Base-by-base conservation (phyloP, 64 coral and sea anemone genomes). In the Exaiptasia diaphana region DNA sequence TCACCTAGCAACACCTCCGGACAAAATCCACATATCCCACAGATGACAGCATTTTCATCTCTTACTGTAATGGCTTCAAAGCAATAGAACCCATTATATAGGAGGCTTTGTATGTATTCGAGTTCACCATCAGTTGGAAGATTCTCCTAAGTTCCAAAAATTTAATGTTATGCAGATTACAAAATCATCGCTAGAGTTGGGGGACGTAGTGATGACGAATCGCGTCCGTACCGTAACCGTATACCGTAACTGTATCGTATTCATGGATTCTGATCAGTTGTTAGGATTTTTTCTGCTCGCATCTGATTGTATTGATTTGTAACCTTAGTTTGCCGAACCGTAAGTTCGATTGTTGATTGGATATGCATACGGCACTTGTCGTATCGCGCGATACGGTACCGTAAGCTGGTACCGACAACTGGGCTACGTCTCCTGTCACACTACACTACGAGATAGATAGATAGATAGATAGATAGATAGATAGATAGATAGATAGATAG, bases 1-100 rank as follows among this genome's bases (percentile, higher is more conserved):
- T 81, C 77, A 26, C 77, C 77, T 1, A 81, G 56, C 17, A 31
- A 81, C 1, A 81, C 31, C 21, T 81, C 77, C 46, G 34, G 34
- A 12, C 20, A 18, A 20, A 64, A 26, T 5, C 77, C 77, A 29
- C 41, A 81, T 27, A 81, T 62, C 3, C 77, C 77, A 46, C 41
- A 81, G 25, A 81, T 81, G 4, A 81, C 77, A 27, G 33, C 32
- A 65, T 81, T 27, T 17, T 65, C 3, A 22, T 46, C 58, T 14
- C 77, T 64, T 35, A 58, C 29, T 2, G 75, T 17, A 15, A 78
- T 17, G 20, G 41, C 25, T 18, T 78, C 75, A 24, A 62, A 78
- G 2, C 25, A 46, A 23, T 39, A 78, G 23, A 78, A 78, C 4
- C 33, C 75, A 78, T 78, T 57, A 32, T 78, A 78, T 0, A 78